Evolutionary conservation across 2,888 invertebrate species (phyloP).

Genomic region (Cryptosula pallasiana): DNA sequence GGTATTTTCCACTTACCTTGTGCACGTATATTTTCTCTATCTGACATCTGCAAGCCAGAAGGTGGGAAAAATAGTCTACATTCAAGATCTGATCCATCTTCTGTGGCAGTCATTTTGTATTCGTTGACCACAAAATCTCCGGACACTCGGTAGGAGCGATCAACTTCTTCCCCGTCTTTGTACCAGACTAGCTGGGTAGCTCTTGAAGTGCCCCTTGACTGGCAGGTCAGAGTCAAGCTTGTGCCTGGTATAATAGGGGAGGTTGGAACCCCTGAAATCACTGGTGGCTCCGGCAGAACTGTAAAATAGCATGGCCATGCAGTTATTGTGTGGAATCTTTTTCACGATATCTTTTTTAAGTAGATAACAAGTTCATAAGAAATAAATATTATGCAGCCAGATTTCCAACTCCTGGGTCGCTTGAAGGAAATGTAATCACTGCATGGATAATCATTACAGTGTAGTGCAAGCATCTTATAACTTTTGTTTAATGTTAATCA

Average conservation of each 20-base stretch:
- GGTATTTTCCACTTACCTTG: constrained; percentile 10
- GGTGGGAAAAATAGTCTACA: constrained; percentile 11
- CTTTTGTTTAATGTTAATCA: too few species aligned
- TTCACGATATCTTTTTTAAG: too few species aligned
- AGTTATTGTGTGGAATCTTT: too few species aligned
- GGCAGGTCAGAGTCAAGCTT: background rate
- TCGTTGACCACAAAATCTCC: background rate
- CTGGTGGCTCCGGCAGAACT: constrained; percentile 10
- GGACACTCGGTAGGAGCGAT: background rate
- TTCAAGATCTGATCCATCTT: background rate
- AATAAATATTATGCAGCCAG: too few species aligned
- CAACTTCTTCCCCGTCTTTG: background rate
- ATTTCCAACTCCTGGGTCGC: too few species aligned
- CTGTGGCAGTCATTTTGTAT: background rate
- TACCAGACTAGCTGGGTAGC: constrained; percentile 11
- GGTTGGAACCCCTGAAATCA: background rate
- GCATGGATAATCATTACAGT: too few species aligned
- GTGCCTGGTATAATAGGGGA: background rate
- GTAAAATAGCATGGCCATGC: too few species aligned
- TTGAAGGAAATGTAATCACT: too few species aligned
- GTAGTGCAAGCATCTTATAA: too few species aligned
- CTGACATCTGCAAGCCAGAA: background rate
- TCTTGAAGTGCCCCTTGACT: background rate
- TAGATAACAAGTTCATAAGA: too few species aligned
- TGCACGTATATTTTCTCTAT: background rate